These are phyloP conservation scores for Gymnoscopelus microlampas DNA, from an alignment of 2,797 vertebrate genomes.

Conservation along the genomic window DNA sequence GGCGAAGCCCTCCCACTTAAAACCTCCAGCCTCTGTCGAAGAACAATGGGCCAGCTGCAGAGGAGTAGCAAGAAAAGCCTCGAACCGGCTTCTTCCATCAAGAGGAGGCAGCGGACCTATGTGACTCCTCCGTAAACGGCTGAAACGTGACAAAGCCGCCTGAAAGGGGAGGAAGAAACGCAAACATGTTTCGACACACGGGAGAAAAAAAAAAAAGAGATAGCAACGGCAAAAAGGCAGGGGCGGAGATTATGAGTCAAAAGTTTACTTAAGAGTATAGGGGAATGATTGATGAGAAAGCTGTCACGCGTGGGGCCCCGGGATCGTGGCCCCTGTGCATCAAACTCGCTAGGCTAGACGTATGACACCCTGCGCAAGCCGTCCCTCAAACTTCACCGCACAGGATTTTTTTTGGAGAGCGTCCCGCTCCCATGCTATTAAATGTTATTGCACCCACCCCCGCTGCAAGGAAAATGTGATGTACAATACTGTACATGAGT, in stretches of 20 bases:
- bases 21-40: slow-evolving; percentile 34
- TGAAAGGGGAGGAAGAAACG: slow-evolving; percentile 57
- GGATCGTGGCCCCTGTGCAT: slow-evolving; percentile 61
- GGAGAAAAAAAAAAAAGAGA: slow-evolving; percentile 32
- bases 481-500: slow-evolving; percentile 17
- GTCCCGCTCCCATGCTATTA: slow-evolving; percentile 50
- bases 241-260: slow-evolving; percentile 61
- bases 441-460: slow-evolving; percentile 64
- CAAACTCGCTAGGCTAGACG: slow-evolving; percentile 37
- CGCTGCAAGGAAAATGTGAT: slow-evolving; percentile 58
- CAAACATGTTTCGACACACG: slow-evolving; percentile 70
- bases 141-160: slow-evolving; percentile 63
- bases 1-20: slow-evolving; percentile 54
- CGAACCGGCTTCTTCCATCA: slow-evolving; percentile 36
- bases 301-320: slow-evolving; percentile 62
- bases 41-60: slow-evolving; percentile 72
- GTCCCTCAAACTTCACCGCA: slow-evolving; percentile 64
- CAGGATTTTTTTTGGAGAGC: slow-evolving; percentile 67
- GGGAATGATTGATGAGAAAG: slow-evolving; percentile 74
- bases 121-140: neutral
- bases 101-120: slow-evolving; percentile 20
- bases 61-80: slow-evolving; percentile 45
- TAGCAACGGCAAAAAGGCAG: slow-evolving; percentile 32
- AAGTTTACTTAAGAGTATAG: slow-evolving; percentile 62
- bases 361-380: slow-evolving; percentile 46